Evolutionary conservation across 2,888 invertebrate species (phyloP), one percentile per base, ranked within the genome.

Genomic region (Agrochola macilenta): DNA sequence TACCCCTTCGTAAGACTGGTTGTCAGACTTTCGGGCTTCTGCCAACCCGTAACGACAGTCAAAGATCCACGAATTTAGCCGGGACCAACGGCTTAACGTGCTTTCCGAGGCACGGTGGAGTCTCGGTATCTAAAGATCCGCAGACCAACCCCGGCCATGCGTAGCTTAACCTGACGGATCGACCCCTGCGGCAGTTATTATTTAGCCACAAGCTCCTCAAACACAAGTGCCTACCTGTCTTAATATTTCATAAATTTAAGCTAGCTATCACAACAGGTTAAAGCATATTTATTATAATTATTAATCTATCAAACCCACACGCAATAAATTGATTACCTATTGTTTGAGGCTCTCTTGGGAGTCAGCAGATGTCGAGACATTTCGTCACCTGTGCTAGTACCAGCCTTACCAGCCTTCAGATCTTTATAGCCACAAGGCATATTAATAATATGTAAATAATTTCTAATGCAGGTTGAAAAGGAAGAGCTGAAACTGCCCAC

Each of bases 401-500:
- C n/a, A n/a, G n/a, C n/a, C n/a, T n/a, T n/a, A n/a, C n/a, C 54
- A 3, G 3, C 9, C 8, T 57, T 23, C 23, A 54, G 12, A 4
- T 54, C n/a, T n/a, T 0, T 57, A 11, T 5, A 57, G 0, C 11
- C 5, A 23, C n/a, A 11, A n/a, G n/a, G n/a, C 57, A 57, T 52
- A 23, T 52, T n/a, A 14, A 23, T 30, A 8, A n/a, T 35, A 30
- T n/a, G 20, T 61, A 17, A 46, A n/a, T 26, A 9, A 39, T 78
- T 26, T 49, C 75, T 94, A 90, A 88, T 85, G 4, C 92, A 93
- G 74, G 87, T 91, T 9, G 91, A 93, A 26, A 93, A 97, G 86
- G 95, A 95, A 79, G 94, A 97, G 54, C 92, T 97, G 69, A 97
- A 97, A 76, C 94, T 98, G 72, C 98, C 98, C 0, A 98, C 97